phyloP scores from a whole-genome alignment of 30 jellyfish, hydroid and myxozoan genomes.

The Cassiopea andromeda region DNA sequence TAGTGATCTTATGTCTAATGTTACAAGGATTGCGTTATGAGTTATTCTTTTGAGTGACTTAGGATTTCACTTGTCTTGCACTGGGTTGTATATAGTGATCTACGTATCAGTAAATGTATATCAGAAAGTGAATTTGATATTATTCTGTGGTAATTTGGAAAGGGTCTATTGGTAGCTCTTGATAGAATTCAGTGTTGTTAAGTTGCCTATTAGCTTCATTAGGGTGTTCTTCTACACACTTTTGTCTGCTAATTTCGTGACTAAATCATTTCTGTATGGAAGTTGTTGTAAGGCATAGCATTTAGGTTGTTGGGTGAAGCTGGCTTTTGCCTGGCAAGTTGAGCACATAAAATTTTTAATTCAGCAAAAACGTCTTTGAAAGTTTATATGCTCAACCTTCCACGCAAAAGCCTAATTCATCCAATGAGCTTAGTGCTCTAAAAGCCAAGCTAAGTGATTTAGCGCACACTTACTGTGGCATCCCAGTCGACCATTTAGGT shows the following conservation, averaged over 20 bases:
- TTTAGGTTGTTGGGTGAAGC: slow-evolving; percentile 9
- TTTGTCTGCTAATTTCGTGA: slow-evolving; percentile 26
- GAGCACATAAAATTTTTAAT: too few relatives aligned
- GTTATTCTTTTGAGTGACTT: neutral
- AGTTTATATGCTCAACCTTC: too few relatives aligned
- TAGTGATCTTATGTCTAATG: slow-evolving; percentile 1
- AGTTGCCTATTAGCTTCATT: neutral
- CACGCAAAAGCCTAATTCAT: too few relatives aligned
- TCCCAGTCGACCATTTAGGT: slow-evolving; percentile 1
- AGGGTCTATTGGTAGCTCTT: neutral
- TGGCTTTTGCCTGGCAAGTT: too few relatives aligned
- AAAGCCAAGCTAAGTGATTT: too few relatives aligned
- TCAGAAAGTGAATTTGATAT: neutral
- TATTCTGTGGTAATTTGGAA: neutral
- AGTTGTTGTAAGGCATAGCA: slow-evolving; percentile 25
- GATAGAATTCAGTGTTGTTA: neutral
- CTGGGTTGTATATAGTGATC: neutral
- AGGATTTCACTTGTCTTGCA: neutral
- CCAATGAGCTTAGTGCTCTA: too few relatives aligned
- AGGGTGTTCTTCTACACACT: neutral
- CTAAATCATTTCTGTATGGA: neutral
- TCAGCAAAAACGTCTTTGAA: too few relatives aligned
- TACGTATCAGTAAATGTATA: neutral
- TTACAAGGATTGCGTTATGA: neutral
- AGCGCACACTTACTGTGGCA: too few relatives aligned